These are phyloP conservation scores for Bungarus multicinctus DNA, from an alignment of 2,113 vertebrate genomes.

Conservation along the genomic window DNA sequence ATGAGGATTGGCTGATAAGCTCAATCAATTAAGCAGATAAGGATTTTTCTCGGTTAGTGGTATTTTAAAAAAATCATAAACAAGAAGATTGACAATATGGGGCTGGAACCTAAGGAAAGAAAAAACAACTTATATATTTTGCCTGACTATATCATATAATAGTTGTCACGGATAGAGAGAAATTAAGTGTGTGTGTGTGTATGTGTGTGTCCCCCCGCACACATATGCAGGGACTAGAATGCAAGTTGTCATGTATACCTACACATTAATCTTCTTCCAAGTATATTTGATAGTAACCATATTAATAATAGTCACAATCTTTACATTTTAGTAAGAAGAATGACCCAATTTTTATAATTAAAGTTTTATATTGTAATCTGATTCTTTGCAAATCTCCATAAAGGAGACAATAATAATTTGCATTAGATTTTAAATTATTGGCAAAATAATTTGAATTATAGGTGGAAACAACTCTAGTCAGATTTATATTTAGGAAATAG, in stretches of 20 bases:
- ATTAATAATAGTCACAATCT: background rate
- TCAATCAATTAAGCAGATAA: background rate
- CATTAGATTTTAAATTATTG: background rate
- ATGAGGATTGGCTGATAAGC: background rate
- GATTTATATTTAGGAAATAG: too few relatives aligned
- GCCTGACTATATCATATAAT: background rate
- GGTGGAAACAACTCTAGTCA: background rate
- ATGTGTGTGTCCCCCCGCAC: background rate
- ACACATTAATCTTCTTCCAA: background rate
- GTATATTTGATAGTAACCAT: background rate
- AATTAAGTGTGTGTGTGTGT: background rate
- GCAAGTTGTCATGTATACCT: background rate
- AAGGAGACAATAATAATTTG: background rate
- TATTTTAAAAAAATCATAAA: background rate
- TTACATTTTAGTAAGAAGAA: background rate
- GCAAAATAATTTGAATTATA: background rate
- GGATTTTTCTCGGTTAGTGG: background rate
- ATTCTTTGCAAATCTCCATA: background rate
- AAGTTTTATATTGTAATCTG: background rate
- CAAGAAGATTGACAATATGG: background rate
- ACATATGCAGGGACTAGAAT: background rate
- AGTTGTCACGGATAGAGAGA: background rate
- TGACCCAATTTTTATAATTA: background rate
- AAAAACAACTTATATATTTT: background rate
- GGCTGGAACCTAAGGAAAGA: background rate